These are phyloP conservation scores for Tromatobia lineatoria DNA, from an alignment of 2,888 invertebrate species.

Conservation along the genomic window DNA sequence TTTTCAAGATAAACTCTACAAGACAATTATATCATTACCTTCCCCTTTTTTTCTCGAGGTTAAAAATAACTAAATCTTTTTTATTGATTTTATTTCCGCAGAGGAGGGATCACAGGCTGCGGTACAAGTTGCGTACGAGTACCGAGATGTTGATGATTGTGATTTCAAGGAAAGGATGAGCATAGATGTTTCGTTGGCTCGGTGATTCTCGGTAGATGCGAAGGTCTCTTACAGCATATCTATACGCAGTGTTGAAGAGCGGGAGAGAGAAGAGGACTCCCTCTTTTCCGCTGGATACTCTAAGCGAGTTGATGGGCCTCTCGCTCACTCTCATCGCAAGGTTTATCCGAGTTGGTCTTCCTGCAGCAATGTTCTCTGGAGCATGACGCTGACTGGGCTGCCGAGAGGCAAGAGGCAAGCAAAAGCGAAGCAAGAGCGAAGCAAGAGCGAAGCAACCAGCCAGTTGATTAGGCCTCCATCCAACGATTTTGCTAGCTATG, in stretches of 20 bases:
- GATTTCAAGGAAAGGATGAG: constrained; percentile 61
- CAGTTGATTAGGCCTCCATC: constrained; percentile 83
- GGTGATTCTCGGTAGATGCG: constrained; percentile 62
- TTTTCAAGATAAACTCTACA: too few species aligned
- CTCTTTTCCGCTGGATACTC: not conserved
- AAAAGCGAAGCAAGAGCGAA: not conserved
- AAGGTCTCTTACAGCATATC: constrained; percentile 59
- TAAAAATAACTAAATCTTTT: not conserved
- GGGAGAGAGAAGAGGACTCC: not conserved
- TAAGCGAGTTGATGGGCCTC: not conserved
- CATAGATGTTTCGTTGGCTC: constrained; percentile 55
- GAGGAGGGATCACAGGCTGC: not conserved
- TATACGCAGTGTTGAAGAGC: not conserved
- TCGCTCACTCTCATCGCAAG: constrained; percentile 53
- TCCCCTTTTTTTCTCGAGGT: too few species aligned
- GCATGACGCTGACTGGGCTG: constrained; percentile 82
- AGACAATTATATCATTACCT: not conserved
- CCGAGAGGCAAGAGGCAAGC: not conserved
- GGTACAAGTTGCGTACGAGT: not conserved
- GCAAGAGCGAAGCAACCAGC: not conserved
- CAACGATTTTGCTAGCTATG: constrained; percentile 72
- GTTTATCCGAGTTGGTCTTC: constrained; percentile 70
- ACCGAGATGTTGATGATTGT: constrained; percentile 50
- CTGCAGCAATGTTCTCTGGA: constrained; percentile 79
- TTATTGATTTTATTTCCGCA: constrained; percentile 11